phyloP scores from a whole-genome alignment of 2,888 invertebrate genomes.

The Esperia sulphurella region DNA sequence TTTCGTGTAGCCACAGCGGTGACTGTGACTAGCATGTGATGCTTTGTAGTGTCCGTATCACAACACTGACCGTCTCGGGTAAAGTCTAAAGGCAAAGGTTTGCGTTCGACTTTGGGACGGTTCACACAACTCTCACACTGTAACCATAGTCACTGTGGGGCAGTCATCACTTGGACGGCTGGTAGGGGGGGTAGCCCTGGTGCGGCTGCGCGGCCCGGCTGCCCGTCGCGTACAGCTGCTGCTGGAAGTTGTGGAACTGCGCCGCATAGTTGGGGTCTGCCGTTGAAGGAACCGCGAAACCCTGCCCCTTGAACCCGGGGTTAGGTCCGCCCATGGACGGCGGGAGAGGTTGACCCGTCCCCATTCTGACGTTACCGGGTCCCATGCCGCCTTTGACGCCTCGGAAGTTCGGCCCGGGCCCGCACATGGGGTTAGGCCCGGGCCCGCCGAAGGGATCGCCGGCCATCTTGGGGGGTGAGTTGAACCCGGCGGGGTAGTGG shows the following conservation, averaged over 20 bases:
- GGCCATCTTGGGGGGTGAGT: slow-evolving; percentile 68
- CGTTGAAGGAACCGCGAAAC: slow-evolving; percentile 90
- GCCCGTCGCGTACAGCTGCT: slow-evolving; percentile 93
- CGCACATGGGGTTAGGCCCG: slow-evolving; percentile 51
- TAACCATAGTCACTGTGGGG: slow-evolving; percentile 8
- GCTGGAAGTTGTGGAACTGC: slow-evolving; percentile 97
- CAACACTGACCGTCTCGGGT: neutral
- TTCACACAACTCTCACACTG: slow-evolving; percentile 4
- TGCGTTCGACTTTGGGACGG: neutral
- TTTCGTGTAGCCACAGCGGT: slow-evolving; percentile 5
- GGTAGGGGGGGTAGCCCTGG: slow-evolving; percentile 67
- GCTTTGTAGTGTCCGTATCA: slow-evolving; percentile 7
- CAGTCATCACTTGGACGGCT: slow-evolving; percentile 69
- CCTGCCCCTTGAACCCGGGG: slow-evolving; percentile 86
- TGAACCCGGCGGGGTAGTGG: slow-evolving; percentile 68
- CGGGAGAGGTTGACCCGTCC: slow-evolving; percentile 85
- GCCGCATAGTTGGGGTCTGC: slow-evolving; percentile 96
- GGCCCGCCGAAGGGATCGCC: slow-evolving; percentile 52
- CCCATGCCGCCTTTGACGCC: slow-evolving; percentile 61
- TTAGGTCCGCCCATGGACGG: slow-evolving; percentile 87
- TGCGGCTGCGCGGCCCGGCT: slow-evolving; percentile 66
- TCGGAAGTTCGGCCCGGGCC: slow-evolving; percentile 51
- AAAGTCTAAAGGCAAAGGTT: neutral
- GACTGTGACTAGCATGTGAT: neutral
- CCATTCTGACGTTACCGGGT: slow-evolving; percentile 52